These are phyloP conservation scores for Harmothoe impar DNA, from an alignment of 2,888 invertebrate species.

Conservation along the genomic window DNA sequence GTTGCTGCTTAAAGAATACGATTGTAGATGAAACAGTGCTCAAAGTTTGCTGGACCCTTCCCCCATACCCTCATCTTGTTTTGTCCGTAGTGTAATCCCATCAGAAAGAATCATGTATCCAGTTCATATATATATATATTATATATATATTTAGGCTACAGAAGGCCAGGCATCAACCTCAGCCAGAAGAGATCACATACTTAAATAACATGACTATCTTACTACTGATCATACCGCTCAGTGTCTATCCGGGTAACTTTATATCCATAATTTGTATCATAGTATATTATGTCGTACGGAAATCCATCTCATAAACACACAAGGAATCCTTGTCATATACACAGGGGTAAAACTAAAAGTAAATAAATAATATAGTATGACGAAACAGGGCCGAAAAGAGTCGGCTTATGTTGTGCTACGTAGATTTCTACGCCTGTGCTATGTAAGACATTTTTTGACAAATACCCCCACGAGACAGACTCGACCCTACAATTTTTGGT, in stretches of 20 bases:
- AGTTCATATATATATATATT: slow-evolving; percentile 37
- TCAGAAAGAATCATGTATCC: slow-evolving; percentile 43
- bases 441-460: slow-evolving; percentile 8
- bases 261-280: slow-evolving; percentile 59
- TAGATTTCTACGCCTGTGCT: slow-evolving; percentile 55
- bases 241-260: slow-evolving; percentile 60
- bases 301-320: slow-evolving; percentile 54
- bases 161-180: slow-evolving; percentile 58
- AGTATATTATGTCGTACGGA: slow-evolving; percentile 60
- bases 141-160: slow-evolving; percentile 53
- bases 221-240: slow-evolving; percentile 26
- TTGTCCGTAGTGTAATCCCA: slow-evolving; percentile 48
- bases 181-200: slow-evolving; percentile 56
- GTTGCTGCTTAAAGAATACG: slow-evolving; percentile 33
- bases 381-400: not conserved
- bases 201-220: slow-evolving; percentile 41
- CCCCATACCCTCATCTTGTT: slow-evolving; percentile 14
- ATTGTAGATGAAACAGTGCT: slow-evolving; percentile 48
- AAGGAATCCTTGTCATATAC: slow-evolving; percentile 36
- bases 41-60: slow-evolving; percentile 44
- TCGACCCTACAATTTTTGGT: slow-evolving; percentile 32
- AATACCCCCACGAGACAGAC: not conserved
- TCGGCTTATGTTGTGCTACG: slow-evolving; percentile 24
- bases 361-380: not conserved
- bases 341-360: slow-evolving; percentile 22